These are phyloP conservation scores for Phengaris arion DNA, from an alignment of 2,888 invertebrate genomes.

Conservation along the genomic window DNA sequence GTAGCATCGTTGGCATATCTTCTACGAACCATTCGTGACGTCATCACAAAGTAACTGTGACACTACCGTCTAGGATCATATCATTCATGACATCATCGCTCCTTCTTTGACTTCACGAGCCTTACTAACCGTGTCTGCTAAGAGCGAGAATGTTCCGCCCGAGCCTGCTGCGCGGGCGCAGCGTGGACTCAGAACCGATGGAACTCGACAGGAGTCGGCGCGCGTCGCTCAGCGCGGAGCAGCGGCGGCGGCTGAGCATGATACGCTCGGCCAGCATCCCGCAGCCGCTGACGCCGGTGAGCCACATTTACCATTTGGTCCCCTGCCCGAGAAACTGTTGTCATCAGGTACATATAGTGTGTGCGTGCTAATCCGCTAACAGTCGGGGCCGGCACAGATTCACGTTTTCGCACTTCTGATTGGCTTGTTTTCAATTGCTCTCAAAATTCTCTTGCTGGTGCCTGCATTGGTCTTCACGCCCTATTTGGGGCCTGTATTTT, in stretches of 20 bases:
- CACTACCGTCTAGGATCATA: background rate
- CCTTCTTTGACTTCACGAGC: background rate
- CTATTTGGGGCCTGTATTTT: no score
- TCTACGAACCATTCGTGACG: background rate
- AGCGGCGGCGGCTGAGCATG: slow-evolving; percentile 67
- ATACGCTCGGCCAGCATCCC: slow-evolving; percentile 66
- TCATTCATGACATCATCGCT: background rate
- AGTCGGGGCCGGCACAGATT: slow-evolving; percentile 18
- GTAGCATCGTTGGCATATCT: no score
- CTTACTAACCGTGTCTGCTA: slow-evolving; percentile 33
- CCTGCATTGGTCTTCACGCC: no score
- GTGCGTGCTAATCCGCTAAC: slow-evolving; percentile 28
- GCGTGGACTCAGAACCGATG: slow-evolving; percentile 62
- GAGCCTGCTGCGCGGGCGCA: slow-evolving; percentile 59
- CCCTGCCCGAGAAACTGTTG: slow-evolving; percentile 78
- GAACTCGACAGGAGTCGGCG: slow-evolving; percentile 71
- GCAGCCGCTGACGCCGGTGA: slow-evolving; percentile 71
- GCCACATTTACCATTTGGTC: slow-evolving; percentile 79
- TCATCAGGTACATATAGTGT: slow-evolving; percentile 61
- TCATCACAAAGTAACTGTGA: background rate
- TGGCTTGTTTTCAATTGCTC: no score
- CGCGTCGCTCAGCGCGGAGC: slow-evolving; percentile 69
- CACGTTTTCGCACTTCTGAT: no score
- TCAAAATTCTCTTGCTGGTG: no score
- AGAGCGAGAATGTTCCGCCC: slow-evolving; percentile 62